phyloP scores from a whole-genome alignment of 2,113 vertebrate genomes.

The Puma concolor region DNA sequence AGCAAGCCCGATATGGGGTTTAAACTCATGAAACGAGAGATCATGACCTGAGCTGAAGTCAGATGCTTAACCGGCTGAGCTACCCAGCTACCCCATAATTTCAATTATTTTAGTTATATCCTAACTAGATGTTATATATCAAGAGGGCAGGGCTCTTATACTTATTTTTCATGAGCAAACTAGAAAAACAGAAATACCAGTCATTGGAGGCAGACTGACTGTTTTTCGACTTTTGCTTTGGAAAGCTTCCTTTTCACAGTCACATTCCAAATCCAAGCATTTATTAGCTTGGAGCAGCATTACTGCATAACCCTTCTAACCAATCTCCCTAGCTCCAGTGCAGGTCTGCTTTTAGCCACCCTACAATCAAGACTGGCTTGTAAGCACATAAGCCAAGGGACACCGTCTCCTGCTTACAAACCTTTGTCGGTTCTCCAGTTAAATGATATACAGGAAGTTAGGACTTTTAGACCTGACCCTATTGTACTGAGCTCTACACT shows the following conservation, averaged over 20 bases:
- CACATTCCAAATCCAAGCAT: background rate
- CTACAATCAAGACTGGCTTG: background rate
- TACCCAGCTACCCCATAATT: background rate
- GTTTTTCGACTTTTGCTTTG: background rate
- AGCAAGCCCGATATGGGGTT: too few relatives aligned
- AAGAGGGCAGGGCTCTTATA: background rate
- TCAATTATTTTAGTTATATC: background rate
- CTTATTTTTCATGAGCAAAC: background rate
- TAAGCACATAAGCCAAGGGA: background rate
- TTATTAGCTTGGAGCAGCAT: background rate
- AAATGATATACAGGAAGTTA: background rate
- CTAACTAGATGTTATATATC: background rate
- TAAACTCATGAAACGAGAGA: too few relatives aligned
- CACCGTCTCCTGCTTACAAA: background rate
- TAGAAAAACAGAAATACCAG: background rate
- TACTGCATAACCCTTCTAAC: background rate
- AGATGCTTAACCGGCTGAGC: too few relatives aligned
- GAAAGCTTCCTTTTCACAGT: background rate
- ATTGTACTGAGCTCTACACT: background rate
- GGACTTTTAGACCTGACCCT: background rate
- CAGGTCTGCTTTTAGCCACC: background rate
- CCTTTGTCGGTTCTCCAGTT: background rate
- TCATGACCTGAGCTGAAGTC: too few relatives aligned
- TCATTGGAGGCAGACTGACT: background rate
- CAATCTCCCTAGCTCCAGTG: background rate